Conservation (phyloP, 2,797 vertebrate species). For the Chrysolophus pictus region DNA sequence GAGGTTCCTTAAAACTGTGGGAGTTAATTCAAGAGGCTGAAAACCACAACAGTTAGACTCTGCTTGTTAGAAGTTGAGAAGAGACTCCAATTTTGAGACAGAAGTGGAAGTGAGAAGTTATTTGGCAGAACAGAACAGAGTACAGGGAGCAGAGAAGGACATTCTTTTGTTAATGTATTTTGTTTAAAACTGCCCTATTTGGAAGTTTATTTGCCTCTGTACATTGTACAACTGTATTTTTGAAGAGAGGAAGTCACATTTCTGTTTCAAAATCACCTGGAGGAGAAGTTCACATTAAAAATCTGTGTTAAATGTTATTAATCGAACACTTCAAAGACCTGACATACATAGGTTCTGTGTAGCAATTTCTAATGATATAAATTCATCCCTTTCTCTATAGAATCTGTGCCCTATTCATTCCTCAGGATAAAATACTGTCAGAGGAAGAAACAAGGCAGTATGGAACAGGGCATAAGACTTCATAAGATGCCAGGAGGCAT, state of each 20-base stretch:
- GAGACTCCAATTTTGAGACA: not conserved
- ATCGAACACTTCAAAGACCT: not conserved
- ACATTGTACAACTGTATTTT: not conserved
- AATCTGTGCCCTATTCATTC: not conserved
- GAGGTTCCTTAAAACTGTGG: rapidly evolving
- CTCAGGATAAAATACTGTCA: not conserved
- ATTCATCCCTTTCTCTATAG: not conserved
- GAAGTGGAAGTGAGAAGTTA: not conserved
- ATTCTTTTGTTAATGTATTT: not conserved
- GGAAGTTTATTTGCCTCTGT: not conserved
- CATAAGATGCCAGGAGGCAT: not conserved
- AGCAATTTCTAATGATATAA: not conserved
- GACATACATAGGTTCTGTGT: rapidly evolving
- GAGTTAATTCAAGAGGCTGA: not conserved
- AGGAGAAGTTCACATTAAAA: not conserved
- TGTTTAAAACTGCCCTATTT: not conserved
- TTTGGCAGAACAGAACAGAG: not conserved
- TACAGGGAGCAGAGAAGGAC: not conserved
- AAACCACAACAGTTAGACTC: rapidly evolving
- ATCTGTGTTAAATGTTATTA: not conserved
- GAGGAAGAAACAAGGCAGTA: not conserved
- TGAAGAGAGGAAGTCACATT: not conserved
- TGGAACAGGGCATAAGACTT: not conserved
- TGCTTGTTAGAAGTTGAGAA: not conserved
- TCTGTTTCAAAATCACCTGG: not conserved